phyloP scores from a whole-genome alignment of 2,888 invertebrate species.

The Netelia melanura region DNA sequence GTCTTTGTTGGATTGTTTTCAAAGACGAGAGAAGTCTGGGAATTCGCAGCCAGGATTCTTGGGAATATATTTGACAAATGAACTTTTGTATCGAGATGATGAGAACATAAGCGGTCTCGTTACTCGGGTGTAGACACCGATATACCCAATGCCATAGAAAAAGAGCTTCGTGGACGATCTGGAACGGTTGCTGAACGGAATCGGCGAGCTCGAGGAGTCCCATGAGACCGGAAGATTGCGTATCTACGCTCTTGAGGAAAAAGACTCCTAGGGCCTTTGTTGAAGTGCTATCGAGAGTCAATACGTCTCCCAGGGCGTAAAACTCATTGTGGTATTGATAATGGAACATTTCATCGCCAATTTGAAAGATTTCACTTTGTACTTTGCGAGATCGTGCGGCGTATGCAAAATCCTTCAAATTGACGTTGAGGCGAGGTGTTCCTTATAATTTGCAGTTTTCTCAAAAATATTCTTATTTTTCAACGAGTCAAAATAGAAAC shows the following conservation, averaged over 20 bases:
- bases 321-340: slow-evolving; percentile 78
- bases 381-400: slow-evolving; percentile 29
- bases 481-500: slow-evolving; percentile 65
- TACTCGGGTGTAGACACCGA: slow-evolving; percentile 70
- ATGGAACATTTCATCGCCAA: slow-evolving; percentile 68
- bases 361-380: slow-evolving; percentile 32
- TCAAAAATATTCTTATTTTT: slow-evolving; percentile 75
- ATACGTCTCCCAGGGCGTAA: slow-evolving; percentile 71
- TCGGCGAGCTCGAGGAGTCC: slow-evolving; percentile 70
- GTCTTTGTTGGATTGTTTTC: slow-evolving; percentile 69
- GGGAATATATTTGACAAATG: slow-evolving; percentile 73
- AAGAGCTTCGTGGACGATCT: slow-evolving; percentile 66
- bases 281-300: slow-evolving; percentile 74
- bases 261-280: slow-evolving; percentile 67
- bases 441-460: slow-evolving; percentile 71
- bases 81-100: slow-evolving; percentile 68
- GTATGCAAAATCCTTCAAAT: slow-evolving; percentile 70
- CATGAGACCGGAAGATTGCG: slow-evolving; percentile 72
- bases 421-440: slow-evolving; percentile 74
- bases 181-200: slow-evolving; percentile 73
- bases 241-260: slow-evolving; percentile 65
- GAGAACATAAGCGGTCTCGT: slow-evolving; percentile 69
- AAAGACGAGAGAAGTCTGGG: slow-evolving; percentile 68
- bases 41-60: slow-evolving; percentile 72
- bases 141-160: slow-evolving; percentile 67